Evolutionary conservation across 37 sponge, comb jelly and placozoan genomes (phyloP).

Genomic region (Dysidea cf. avara): DNA sequence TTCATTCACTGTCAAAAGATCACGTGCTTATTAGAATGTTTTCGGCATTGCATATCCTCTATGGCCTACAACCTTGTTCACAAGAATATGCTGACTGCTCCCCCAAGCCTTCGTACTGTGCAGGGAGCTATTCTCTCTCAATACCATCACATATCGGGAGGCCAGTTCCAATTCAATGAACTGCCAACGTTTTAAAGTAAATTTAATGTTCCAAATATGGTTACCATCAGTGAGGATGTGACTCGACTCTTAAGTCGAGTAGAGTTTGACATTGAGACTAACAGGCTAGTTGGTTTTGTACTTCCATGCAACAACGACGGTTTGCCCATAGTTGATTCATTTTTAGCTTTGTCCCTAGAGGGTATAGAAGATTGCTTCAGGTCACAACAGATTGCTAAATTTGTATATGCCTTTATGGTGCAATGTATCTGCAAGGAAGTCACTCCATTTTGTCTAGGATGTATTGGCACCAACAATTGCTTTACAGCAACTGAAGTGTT

Average conservation of each 20-base stretch:
- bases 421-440: conserved; percentile 21
- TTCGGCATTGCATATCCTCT: too few relatives aligned
- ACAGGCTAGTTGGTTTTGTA: conserved; percentile 46
- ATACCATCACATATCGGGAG: conserved; percentile 34
- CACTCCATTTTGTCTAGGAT: conserved; percentile 35
- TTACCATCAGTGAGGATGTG: conserved; percentile 42
- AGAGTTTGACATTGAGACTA: conserved; percentile 53
- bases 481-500: conserved; percentile 9
- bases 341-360: conserved; percentile 33
- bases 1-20: too few relatives aligned
- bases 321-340: neutral
- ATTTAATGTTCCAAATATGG: neutral
- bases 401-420: conserved; percentile 56
- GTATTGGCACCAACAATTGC: conserved; percentile 49
- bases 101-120: conserved; percentile 57
- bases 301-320: conserved; percentile 28
- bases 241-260: conserved; percentile 33
- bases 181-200: conserved; percentile 1
- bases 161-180: conserved; percentile 35
- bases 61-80: conserved; percentile 58
- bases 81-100: conserved; percentile 42
- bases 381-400: conserved; percentile 16
- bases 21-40: too few relatives aligned
- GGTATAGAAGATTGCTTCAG: conserved; percentile 28
- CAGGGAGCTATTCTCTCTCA: conserved; percentile 36